Evolutionary conservation across 2,797 vertebrate genomes (phyloP).

Genomic region (Tadarida brasiliensis): DNA sequence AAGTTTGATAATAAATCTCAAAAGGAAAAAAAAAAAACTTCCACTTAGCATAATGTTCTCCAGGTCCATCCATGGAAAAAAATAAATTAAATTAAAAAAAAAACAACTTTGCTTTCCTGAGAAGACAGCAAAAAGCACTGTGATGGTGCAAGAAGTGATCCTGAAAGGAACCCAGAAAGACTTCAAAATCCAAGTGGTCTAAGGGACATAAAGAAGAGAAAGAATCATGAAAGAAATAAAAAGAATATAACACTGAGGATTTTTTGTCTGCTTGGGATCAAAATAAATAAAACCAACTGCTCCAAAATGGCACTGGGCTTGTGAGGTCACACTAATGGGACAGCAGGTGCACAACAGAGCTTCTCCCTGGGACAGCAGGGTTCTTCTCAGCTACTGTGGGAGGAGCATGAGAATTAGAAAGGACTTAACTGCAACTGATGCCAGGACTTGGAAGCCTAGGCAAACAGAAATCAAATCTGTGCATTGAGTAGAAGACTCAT

Average conservation of each 20-base stretch:
- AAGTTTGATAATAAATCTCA: neutral
- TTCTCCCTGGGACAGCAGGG: neutral
- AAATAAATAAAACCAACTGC: neutral
- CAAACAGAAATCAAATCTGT: neutral
- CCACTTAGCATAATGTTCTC: too few relatives aligned
- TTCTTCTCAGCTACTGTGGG: neutral
- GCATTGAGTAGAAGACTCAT: neutral
- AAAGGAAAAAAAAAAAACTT: neutral
- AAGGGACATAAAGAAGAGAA: neutral
- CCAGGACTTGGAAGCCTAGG: neutral
- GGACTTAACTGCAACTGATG: too few relatives aligned
- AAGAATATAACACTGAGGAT: neutral
- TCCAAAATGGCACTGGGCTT: neutral
- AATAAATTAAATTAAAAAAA: neutral
- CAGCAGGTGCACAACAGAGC: neutral
- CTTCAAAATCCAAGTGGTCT: neutral
- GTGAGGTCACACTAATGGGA: neutral
- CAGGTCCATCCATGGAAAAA: too few relatives aligned
- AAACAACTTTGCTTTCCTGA: neutral
- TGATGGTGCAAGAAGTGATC: neutral
- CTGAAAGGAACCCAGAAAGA: neutral
- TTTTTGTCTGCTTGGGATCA: neutral
- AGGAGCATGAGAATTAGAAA: neutral
- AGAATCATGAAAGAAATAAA: neutral
- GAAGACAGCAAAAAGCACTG: neutral